Conservation (phyloP, 1,140 invertebrate genomes). For the Trinorchestia longiramus region DNA sequence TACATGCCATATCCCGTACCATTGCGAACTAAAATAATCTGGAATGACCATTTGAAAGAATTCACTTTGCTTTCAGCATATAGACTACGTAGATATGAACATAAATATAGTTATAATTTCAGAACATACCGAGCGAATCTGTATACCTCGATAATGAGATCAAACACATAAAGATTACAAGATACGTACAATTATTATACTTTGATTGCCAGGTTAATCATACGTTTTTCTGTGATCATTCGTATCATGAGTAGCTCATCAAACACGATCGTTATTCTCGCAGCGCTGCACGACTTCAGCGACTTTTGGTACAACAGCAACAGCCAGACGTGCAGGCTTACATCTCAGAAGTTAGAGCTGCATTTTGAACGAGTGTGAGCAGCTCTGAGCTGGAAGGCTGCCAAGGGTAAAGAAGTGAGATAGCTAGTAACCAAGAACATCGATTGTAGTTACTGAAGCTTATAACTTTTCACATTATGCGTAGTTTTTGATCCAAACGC, state of each 20-base stretch:
- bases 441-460: not conserved
- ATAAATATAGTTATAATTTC: no score
- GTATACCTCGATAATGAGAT: no score
- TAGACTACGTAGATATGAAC: no score
- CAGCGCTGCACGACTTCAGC: not conserved
- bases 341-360: not conserved
- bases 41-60: no score
- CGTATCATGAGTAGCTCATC: not conserved
- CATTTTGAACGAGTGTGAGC: not conserved
- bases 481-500: not conserved
- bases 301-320: not conserved
- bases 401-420: not conserved
- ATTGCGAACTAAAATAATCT: no score
- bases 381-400: not conserved
- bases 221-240: not conserved
- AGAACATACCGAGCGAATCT: no score
- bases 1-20: no score
- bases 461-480: not conserved
- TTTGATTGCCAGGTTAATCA: not conserved
- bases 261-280: not conserved
- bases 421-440: not conserved
- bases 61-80: no score
- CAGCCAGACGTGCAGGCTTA: not conserved
- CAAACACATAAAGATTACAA: not conserved
- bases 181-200: not conserved